phyloP scores from a whole-genome alignment of 2,797 vertebrate genomes.

The Thaleichthys pacificus region DNA sequence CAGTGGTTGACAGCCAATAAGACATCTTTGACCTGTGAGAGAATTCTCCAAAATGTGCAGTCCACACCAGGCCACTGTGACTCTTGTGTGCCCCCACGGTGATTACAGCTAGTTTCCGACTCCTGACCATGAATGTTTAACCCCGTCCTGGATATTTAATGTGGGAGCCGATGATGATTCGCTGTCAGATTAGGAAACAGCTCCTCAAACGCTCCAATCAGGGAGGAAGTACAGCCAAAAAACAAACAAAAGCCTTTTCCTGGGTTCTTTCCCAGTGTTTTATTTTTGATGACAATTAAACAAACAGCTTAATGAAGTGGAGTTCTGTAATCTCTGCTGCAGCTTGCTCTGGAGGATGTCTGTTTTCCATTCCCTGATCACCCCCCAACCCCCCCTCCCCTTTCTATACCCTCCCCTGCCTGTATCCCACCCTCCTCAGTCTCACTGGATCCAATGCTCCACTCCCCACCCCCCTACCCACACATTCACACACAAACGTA shows the following conservation, averaged over 20 bases:
- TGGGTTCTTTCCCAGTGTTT: constrained; percentile 41
- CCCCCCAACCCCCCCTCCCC: not conserved
- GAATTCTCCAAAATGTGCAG: not conserved
- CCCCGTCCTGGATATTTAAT: constrained; percentile 58
- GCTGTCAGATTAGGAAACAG: constrained; percentile 59
- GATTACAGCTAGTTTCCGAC: constrained; percentile 31
- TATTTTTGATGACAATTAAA: constrained; percentile 68
- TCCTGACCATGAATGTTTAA: constrained; percentile 56
- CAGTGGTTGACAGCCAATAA: constrained; percentile 1
- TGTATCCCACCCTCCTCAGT: constrained; percentile 1
- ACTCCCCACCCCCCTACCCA: constrained; percentile 1
- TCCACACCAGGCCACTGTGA: not conserved
- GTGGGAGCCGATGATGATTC: constrained; percentile 50
- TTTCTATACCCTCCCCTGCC: constrained; percentile 17
- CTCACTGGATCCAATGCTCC: too few species aligned
- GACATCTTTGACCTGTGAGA: not conserved
- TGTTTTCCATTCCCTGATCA: constrained; percentile 49
- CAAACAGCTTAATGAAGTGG: constrained; percentile 48
- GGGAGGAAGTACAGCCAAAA: constrained; percentile 51
- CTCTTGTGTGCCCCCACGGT: constrained; percentile 4
- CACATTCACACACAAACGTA: not conserved
- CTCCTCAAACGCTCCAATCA: constrained; percentile 60
- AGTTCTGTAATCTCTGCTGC: constrained; percentile 44
- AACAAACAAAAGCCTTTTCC: constrained; percentile 20
- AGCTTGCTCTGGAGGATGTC: constrained; percentile 41